Conservation (phyloP, 2,888 invertebrate species). For the Ichneumon xanthorius region DNA sequence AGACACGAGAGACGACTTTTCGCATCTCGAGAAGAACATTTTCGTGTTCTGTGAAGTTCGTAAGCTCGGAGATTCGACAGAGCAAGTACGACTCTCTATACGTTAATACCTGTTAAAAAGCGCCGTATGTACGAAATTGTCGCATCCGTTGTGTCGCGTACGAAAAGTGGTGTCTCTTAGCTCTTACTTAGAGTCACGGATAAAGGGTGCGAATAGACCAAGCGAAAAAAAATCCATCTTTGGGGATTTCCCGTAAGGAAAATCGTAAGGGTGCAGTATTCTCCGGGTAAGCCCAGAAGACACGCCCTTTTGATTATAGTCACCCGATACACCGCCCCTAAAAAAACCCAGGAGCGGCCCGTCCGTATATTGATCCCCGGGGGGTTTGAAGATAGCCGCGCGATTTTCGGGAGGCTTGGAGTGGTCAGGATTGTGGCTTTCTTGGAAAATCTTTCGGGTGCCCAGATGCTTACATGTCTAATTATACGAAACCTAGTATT, state of each 20-base stretch:
- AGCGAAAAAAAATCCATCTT: not conserved
- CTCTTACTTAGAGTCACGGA: too few relatives aligned
- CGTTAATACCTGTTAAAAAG: too few relatives aligned
- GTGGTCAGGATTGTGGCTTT: conserved; percentile 69
- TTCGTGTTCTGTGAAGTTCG: not conserved
- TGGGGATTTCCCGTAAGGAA: not conserved
- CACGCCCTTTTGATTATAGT: not conserved
- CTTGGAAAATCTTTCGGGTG: conserved; percentile 8
- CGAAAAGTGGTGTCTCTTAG: too few relatives aligned
- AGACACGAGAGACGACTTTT: too few relatives aligned
- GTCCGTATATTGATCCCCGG: conserved; percentile 68
- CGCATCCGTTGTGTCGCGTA: too few relatives aligned
- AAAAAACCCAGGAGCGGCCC: conserved; percentile 16
- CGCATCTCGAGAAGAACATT: too few relatives aligned
- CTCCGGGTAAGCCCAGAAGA: not conserved
- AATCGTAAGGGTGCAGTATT: not conserved
- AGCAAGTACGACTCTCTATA: not conserved
- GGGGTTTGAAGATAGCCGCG: conserved; percentile 48
- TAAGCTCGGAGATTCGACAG: not conserved
- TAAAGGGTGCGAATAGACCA: too few relatives aligned
- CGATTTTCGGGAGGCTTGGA: conserved; percentile 66
- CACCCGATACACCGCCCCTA: conserved; percentile 1
- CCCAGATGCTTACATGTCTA: not conserved
- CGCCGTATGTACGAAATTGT: too few relatives aligned
- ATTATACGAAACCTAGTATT: too few relatives aligned